Conservation (phyloP, 2,113 vertebrate genomes). For the Psittacula cyanocephala region DNA sequence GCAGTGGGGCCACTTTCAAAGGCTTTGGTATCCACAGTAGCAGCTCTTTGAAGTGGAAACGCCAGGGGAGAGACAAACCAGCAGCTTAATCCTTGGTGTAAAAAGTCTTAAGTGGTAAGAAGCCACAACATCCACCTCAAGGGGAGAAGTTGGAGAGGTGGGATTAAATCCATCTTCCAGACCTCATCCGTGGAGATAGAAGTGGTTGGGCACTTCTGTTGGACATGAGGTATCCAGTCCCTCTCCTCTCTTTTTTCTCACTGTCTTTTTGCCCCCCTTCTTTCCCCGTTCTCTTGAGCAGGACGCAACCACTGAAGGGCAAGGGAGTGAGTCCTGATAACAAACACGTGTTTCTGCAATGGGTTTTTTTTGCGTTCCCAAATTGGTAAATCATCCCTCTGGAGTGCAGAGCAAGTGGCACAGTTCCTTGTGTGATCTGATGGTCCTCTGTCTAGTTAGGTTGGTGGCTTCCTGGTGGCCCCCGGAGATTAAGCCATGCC, state of each 20-base stretch:
- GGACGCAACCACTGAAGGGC: background rate
- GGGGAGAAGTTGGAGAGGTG: background rate
- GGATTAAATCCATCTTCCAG: background rate
- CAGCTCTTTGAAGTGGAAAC: constrained; percentile 33
- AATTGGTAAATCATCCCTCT: background rate
- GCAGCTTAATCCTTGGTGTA: background rate
- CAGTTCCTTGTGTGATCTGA: background rate
- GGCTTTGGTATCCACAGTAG: constrained; percentile 13
- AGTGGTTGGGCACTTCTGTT: background rate
- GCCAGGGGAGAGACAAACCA: background rate
- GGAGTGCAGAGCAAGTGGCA: background rate
- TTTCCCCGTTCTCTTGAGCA: background rate
- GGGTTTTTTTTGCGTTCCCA: background rate
- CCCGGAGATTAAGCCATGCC: background rate
- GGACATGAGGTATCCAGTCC: background rate
- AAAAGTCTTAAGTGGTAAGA: background rate
- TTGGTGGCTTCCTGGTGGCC: background rate
- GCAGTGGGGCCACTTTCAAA: constrained; percentile 6
- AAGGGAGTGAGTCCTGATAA: background rate
- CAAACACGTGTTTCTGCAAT: accelerated
- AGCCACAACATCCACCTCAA: background rate
- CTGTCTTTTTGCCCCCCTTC: background rate
- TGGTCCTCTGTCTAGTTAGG: background rate
- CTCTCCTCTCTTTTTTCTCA: background rate
- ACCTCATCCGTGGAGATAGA: background rate